Conservation (phyloP, 37 sponge, comb jelly and placozoan species). For the Axinella damicornis region DNA sequence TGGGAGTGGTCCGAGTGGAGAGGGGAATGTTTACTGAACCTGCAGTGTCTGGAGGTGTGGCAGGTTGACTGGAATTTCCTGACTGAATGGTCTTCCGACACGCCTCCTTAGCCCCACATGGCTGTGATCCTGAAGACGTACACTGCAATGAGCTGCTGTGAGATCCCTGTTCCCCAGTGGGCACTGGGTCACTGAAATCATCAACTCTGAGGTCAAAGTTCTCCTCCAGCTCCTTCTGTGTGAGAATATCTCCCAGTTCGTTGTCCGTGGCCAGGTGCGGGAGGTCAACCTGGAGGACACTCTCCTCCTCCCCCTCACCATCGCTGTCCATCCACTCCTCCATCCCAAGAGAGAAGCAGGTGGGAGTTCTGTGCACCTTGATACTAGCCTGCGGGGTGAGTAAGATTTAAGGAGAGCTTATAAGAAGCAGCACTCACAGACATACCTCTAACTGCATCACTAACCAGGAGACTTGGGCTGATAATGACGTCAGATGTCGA, state of each 20-base stretch:
- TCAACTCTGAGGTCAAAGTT: background rate
- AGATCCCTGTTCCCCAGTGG: background rate
- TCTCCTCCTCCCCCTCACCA: background rate
- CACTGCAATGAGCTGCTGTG: too few species aligned
- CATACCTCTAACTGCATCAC: background rate
- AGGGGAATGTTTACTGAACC: too few species aligned
- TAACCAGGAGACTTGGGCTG: slow-evolving; percentile 60
- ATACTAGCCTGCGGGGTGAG: slow-evolving; percentile 20
- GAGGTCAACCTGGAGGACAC: background rate
- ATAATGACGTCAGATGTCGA: background rate
- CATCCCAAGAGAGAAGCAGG: slow-evolving; percentile 65
- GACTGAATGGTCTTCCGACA: too few species aligned
- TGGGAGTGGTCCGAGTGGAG: too few species aligned
- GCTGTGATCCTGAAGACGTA: too few species aligned
- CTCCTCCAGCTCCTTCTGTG: slow-evolving; percentile 5
- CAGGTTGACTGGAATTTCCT: too few species aligned
- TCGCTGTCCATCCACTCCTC: slow-evolving; percentile 60
- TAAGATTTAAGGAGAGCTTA: background rate
- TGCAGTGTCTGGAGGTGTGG: too few species aligned
- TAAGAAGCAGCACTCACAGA: background rate
- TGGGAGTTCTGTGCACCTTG: slow-evolving; percentile 29
- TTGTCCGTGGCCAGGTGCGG: background rate
- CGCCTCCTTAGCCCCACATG: too few species aligned
- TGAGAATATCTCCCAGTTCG: background rate
- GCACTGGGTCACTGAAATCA: background rate